These are phyloP conservation scores for Lathamus discolor DNA, from an alignment of 2,113 vertebrate species.

Conservation along the genomic window DNA sequence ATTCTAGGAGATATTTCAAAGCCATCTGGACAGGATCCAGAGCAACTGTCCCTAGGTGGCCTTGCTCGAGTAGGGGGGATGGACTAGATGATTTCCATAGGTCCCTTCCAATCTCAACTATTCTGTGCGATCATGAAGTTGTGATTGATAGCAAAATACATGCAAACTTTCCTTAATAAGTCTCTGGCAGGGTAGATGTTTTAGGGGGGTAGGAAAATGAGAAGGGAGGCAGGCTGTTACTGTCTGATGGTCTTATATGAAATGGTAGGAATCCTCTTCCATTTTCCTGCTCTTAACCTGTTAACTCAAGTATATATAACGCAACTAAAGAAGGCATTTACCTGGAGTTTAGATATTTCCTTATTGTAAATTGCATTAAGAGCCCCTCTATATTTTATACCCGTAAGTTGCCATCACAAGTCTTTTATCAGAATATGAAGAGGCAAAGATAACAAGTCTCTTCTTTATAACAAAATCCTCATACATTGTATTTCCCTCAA, in stretches of 20 bases:
- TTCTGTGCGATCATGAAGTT: background rate
- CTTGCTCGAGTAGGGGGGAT: background rate
- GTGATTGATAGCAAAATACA: background rate
- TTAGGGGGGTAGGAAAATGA: background rate
- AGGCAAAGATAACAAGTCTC: background rate
- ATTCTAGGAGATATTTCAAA: background rate
- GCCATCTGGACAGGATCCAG: background rate
- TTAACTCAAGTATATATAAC: background rate
- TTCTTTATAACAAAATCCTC: background rate
- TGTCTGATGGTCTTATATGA: background rate
- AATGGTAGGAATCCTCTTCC: background rate
- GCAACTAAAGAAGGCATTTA: background rate
- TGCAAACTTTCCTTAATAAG: background rate
- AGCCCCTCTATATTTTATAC: background rate
- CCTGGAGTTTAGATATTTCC: background rate
- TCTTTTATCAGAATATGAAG: background rate
- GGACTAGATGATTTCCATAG: background rate
- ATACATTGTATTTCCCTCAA: fast-evolving
- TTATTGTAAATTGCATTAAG: background rate
- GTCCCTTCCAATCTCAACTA: background rate
- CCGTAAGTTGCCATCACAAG: background rate
- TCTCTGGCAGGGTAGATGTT: background rate
- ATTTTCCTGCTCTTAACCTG: background rate
- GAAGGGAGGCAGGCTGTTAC: background rate
- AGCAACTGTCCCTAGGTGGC: background rate